phyloP scores from a whole-genome alignment of 2,888 invertebrate species.

The Leptarthrus brevirostris region DNA sequence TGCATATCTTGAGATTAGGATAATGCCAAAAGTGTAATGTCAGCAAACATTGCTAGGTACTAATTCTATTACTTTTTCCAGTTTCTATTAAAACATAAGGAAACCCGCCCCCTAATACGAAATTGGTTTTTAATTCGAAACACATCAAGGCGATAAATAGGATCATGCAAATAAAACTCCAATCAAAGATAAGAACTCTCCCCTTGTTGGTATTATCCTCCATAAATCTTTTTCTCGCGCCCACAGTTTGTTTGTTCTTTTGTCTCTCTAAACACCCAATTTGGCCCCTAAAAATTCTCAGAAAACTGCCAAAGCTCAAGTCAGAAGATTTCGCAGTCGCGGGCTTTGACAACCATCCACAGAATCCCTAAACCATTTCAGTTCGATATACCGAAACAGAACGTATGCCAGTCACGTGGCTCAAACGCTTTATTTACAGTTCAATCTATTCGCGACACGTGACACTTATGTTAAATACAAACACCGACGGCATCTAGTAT shows the following conservation, averaged over 20 bases:
- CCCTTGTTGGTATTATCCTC: background rate
- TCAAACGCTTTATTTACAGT: slow-evolving; percentile 58
- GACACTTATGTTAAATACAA: slow-evolving; percentile 54
- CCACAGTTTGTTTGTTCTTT: slow-evolving; percentile 9
- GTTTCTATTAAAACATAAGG: no score
- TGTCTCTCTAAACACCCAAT: slow-evolving; percentile 33
- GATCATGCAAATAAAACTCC: slow-evolving; percentile 42
- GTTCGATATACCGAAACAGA: slow-evolving; percentile 49
- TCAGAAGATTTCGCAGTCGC: slow-evolving; percentile 9
- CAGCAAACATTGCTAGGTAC: no score
- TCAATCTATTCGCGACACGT: slow-evolving; percentile 58
- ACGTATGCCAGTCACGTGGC: slow-evolving; percentile 58
- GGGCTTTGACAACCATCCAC: no score
- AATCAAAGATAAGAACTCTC: slow-evolving; percentile 40
- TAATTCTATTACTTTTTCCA: no score
- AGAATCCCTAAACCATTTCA: slow-evolving; percentile 29
- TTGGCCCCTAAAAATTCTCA: slow-evolving; percentile 1
- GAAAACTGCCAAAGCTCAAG: slow-evolving; percentile 25
- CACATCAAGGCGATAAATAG: slow-evolving; percentile 34
- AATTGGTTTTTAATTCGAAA: slow-evolving; percentile 34
- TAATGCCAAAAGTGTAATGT: no score
- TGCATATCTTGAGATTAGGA: no score
- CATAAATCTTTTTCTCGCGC: slow-evolving; percentile 37
- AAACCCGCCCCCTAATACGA: background rate
- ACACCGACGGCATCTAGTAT: slow-evolving; percentile 12